Percentiles rank a stretch among this genome's conserved stretches.
Conservation (phyloP, 1,140 invertebrate species). For the Leptopilina boulardi region DNA sequence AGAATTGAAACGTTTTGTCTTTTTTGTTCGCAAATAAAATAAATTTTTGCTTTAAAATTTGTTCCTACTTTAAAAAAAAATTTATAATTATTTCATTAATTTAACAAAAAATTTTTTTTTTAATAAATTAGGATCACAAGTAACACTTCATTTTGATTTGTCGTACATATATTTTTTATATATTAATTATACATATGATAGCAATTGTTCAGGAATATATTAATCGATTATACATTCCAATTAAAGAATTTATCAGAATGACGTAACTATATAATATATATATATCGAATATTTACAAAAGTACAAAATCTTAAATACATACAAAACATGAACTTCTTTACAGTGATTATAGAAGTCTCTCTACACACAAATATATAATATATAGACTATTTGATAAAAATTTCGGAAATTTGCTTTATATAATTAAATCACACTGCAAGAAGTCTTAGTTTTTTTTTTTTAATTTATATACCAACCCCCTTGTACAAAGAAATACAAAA, state of each 20-base stretch:
- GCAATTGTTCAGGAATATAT: conserved; percentile 68
- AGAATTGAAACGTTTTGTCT: too few species aligned
- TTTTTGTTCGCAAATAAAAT: too few species aligned
- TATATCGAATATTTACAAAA: conserved; percentile 73
- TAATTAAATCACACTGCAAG: background rate
- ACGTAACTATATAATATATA: conserved; percentile 39
- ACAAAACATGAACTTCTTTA: conserved; percentile 68
- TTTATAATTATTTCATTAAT: too few species aligned
- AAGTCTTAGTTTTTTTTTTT: conserved; percentile 7
- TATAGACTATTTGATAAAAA: background rate
- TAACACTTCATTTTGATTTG: conserved; percentile 50
- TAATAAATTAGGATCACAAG: background rate
- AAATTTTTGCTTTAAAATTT: too few species aligned
- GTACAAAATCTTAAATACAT: conserved; percentile 71
- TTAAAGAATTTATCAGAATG: conserved; percentile 35
- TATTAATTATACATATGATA: conserved; percentile 67
- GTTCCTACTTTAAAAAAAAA: too few species aligned
- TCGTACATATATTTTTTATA: conserved; percentile 65
- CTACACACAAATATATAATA: background rate
- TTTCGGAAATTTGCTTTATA: background rate
- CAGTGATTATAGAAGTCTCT: conserved; percentile 25
- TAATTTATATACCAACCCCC: conserved; percentile 14
- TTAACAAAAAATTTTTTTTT: too few species aligned
- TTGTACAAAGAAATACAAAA: conserved; percentile 55
- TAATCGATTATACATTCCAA: conserved; percentile 63